Conservation (phyloP, 1,140 invertebrate genomes). For the Drosophila paulistorum region DNA sequence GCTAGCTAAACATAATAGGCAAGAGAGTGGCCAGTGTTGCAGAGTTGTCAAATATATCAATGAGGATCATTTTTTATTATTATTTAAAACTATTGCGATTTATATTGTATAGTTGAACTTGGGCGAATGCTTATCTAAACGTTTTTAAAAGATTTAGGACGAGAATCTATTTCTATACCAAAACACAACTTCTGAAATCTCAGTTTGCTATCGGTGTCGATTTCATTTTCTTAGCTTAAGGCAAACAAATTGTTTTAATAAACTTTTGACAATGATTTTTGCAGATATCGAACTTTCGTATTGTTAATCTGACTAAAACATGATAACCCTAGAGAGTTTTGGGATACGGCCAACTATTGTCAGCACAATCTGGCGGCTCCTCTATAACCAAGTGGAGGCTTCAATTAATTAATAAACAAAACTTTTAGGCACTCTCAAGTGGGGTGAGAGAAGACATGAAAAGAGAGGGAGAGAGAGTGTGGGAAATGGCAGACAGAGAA, state of each 20-base stretch:
- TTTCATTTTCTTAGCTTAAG: too few species aligned
- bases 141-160: too few species aligned
- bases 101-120: neutral
- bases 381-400: constrained; percentile 48
- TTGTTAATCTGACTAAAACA: neutral
- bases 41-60: neutral
- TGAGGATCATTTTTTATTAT: neutral
- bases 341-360: constrained; percentile 21
- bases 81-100: neutral
- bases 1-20: neutral
- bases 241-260: too few species aligned
- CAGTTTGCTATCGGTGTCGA: too few species aligned
- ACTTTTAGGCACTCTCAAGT: constrained; percentile 51
- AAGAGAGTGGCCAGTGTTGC: neutral
- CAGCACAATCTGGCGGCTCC: neutral
- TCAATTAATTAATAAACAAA: constrained; percentile 81
- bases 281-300: neutral
- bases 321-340: constrained; percentile 9
- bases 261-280: too few species aligned
- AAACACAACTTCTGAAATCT: too few species aligned
- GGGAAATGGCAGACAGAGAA: neutral
- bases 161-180: too few species aligned
- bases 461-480: neutral
- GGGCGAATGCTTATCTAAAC: too few species aligned
- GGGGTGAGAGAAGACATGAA: neutral